Base-by-base conservation (phyloP, 2,888 invertebrate genomes). In the Caenorhabditis sp. region DNA sequence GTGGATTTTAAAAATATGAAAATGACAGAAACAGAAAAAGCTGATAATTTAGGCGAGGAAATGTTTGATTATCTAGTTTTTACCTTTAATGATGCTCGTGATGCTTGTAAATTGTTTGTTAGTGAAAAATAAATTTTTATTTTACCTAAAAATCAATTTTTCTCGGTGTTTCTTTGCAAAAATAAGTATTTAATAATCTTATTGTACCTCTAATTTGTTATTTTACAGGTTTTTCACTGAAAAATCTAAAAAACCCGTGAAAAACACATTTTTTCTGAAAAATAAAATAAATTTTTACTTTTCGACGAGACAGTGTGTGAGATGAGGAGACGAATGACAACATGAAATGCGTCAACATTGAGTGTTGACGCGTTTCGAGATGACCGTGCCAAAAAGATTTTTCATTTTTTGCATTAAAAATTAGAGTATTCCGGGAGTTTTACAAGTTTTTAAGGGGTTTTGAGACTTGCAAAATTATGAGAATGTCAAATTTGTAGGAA, bases 341-440 rank as follows among this genome's bases (percentile, higher is more conserved):
- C 63, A 26, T 14, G 36, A 64, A 61, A n/a, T 27, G 64, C 68
- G 73, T 43, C 69, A 74, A 43, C 31, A 26, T 14, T 24, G 37
- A 5, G 6, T 5, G 61, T 50, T 74, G 74, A 27, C 74, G 74
- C 66, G 49, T 58, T 74, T 69, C 19, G 58, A 66, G 74, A 74
- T 74, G 74, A 67, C 74, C 74, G 74, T 74, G 68, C 62, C 66
- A 64, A 69, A 74, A 43, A 14, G 6, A 23, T 55, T 55, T 55
- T 17, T 17, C 26, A 3, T 71, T 67, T 72, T 49, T 27, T 31
- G 31, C 36, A 14, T 14, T 12, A 17, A 58, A 23, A 54, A 58
- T 57, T 24, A 27, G 0, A 12, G 14, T n/a, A 19, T 49, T 54
- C 26, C 2, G 4, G 24, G 1, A 2, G 6, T 57, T 59, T 59